phyloP scores from a whole-genome alignment of 2,888 invertebrate species.

The Blera fallax region DNA sequence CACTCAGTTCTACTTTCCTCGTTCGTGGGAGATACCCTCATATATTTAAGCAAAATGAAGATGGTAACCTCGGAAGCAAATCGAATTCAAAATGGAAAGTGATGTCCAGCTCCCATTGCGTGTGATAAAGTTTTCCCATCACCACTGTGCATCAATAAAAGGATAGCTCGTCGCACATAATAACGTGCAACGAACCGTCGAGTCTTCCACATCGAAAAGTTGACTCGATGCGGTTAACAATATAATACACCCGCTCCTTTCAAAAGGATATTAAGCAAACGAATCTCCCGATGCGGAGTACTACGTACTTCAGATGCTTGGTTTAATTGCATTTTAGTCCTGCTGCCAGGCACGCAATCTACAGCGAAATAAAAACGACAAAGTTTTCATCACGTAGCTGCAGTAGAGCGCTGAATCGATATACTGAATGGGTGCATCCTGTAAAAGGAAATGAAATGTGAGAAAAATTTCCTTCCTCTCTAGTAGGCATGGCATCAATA shows the following conservation, averaged over 20 bases:
- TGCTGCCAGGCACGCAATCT: background rate
- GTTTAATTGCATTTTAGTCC: background rate
- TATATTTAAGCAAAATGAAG: too few species aligned
- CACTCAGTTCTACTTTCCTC: too few species aligned
- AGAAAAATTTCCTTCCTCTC: background rate
- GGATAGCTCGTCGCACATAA: background rate
- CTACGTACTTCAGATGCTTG: background rate
- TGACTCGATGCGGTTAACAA: background rate
- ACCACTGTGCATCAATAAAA: background rate
- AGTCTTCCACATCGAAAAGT: background rate
- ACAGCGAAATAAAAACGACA: background rate
- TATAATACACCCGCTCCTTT: background rate
- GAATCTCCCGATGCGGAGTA: background rate
- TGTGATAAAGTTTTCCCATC: background rate
- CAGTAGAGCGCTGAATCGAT: background rate
- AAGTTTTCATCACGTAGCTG: slow-evolving; percentile 1
- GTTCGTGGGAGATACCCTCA: too few species aligned
- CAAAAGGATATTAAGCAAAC: background rate
- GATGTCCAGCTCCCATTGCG: too few species aligned
- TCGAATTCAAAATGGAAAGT: too few species aligned
- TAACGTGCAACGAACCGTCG: background rate
- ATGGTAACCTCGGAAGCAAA: too few species aligned
- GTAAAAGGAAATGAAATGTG: slow-evolving; percentile 9
- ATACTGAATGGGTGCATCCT: background rate
- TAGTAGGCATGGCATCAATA: background rate